Evolutionary conservation across 2,888 invertebrate species (phyloP), one percentile per base, ranked within the genome.

Genomic region (Brenthis daphne): DNA sequence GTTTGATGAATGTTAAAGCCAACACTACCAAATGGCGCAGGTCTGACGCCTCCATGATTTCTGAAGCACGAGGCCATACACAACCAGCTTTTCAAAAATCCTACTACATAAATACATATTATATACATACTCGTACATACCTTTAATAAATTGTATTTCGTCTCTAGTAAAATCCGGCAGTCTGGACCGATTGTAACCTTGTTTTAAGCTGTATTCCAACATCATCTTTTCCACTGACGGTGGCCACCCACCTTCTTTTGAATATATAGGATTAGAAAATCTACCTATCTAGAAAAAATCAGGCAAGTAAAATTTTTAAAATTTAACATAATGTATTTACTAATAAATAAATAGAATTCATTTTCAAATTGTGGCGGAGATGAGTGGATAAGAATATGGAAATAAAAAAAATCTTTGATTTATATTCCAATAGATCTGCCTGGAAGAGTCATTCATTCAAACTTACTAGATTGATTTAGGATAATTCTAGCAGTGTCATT

Each of bases 191-290:
- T 72, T 47, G 47, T 77, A 80, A 1, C 84, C 84, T 70, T 79
- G 72, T 6, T 70, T 74, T 16, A 48, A 72, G 54, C 83, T 81
- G 50, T 78, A 78, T 6, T 82, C 77, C 0, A 71, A 74, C 20
- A 86, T 67, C 4, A 76, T 0, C 43, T 74, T 72, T 67, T 84
- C 82, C 0, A 87, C 57, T 0, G 73, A 67, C 2, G 79, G 75
- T 0, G 85, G 86, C 85, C 85, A 87, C 1, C 85, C 87, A 0
- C 87, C 87, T 29, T 76, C 73, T 50, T 81, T 76, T 0, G 85
- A 82, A 71, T 76, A 85, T 3, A 87, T 80, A 0, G 87, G 75
- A 53, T 87, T 79, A 0, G 77, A 72, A 60, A 79, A 85, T 3
- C 82, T 77, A 0, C 84, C 86, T 6, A 71, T 74, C 85, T 85